phyloP scores from a whole-genome alignment of 2,888 invertebrate genomes.

The Crioceris asparagi region DNA sequence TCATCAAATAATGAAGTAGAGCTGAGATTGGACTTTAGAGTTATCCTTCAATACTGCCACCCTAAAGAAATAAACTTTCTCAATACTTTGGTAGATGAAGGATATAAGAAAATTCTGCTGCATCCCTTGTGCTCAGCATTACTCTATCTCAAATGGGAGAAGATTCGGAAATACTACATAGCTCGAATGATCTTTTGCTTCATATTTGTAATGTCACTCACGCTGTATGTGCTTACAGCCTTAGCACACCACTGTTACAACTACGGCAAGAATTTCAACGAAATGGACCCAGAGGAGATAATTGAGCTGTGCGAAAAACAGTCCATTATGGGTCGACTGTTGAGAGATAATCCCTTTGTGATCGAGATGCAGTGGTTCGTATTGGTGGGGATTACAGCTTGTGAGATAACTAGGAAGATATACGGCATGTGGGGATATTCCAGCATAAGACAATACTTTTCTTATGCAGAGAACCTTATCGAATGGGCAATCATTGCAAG shows the following conservation, averaged over 20 bases:
- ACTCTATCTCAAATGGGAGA: slow-evolving; percentile 80
- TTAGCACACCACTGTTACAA: slow-evolving; percentile 78
- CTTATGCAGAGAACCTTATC: slow-evolving; percentile 74
- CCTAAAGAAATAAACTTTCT: slow-evolving; percentile 77
- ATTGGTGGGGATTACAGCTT: slow-evolving; percentile 63
- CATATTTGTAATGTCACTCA: slow-evolving; percentile 66
- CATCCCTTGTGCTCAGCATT: slow-evolving; percentile 84
- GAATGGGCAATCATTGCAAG: slow-evolving; percentile 81
- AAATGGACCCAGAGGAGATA: slow-evolving; percentile 53
- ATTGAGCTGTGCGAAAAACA: slow-evolving; percentile 68
- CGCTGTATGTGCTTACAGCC: slow-evolving; percentile 70
- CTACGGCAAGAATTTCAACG: slow-evolving; percentile 58
- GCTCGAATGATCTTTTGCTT: slow-evolving; percentile 68
- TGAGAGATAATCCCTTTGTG: slow-evolving; percentile 62
- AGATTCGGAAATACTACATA: slow-evolving; percentile 79
- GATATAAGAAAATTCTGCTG: slow-evolving; percentile 75
- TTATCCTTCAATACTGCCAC: slow-evolving; percentile 70
- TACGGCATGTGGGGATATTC: slow-evolving; percentile 74
- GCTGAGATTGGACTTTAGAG: slow-evolving; percentile 70
- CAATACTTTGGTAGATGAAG: slow-evolving; percentile 79
- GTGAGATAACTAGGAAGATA: slow-evolving; percentile 70
- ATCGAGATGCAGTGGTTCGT: slow-evolving; percentile 80
- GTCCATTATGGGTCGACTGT: slow-evolving; percentile 62
- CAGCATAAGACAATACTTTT: slow-evolving; percentile 67
- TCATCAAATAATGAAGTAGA: slow-evolving; percentile 70